phyloP scores from a whole-genome alignment of 2,797 vertebrate genomes.

The Vespertilio murinus region DNA sequence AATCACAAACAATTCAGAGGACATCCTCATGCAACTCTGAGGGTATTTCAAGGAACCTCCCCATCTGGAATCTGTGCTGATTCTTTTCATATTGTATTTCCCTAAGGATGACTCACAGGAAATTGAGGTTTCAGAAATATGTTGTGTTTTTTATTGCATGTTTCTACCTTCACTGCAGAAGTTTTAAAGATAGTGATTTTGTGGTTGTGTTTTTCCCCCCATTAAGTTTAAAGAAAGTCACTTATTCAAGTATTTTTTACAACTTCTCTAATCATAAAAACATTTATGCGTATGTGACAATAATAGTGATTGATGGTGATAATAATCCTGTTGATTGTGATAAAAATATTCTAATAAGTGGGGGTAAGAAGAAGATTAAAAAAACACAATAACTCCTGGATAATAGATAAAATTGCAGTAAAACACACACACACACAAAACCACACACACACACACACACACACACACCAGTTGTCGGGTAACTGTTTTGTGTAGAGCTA shows the following conservation, averaged over 20 bases:
- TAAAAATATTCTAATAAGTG: not conserved
- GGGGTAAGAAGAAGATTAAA: not conserved
- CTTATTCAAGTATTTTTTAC: not conserved
- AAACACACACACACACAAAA: not conserved
- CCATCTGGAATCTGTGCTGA: conserved; percentile 60
- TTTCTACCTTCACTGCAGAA: conserved; percentile 59
- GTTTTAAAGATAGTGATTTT: conserved; percentile 58
- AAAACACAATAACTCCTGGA: not conserved
- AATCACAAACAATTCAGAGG: conserved; percentile 40
- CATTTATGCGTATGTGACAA: not conserved
- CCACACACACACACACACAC: not conserved
- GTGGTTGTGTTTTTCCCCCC: not conserved
- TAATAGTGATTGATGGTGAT: not conserved
- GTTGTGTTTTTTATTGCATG: conserved; percentile 44
- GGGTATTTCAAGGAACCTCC: conserved; percentile 38
- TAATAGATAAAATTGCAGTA: not conserved
- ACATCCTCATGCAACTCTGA: conserved; percentile 12
- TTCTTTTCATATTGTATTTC: conserved; percentile 62
- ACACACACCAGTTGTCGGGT: not conserved
- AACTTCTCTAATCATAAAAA: not conserved
- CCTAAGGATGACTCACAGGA: conserved; percentile 69
- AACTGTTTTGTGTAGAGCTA: not conserved
- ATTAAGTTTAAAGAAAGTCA: not conserved
- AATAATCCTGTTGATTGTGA: not conserved
- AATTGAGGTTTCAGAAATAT: conserved; percentile 70